These are phyloP conservation scores for Lepidothrix coronata DNA, from an alignment of 2,113 vertebrate species.

Conservation along the genomic window DNA sequence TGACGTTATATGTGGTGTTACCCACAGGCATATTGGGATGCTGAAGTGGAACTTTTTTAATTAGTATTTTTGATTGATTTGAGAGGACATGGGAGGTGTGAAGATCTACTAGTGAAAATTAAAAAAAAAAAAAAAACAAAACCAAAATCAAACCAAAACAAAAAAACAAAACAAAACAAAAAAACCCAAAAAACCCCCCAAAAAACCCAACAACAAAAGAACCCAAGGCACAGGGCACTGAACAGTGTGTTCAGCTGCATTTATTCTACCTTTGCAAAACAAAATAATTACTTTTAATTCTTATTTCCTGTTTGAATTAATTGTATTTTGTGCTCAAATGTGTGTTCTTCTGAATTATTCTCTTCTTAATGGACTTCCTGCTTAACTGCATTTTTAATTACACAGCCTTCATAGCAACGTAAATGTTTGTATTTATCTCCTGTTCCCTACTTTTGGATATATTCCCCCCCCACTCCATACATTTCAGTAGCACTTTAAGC, in stretches of 20 bases:
- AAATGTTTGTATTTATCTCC: neutral
- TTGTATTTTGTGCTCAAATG: neutral
- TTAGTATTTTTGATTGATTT: slow-evolving; percentile 43
- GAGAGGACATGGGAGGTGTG: neutral
- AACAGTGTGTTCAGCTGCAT: neutral
- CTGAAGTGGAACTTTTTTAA: slow-evolving; percentile 37
- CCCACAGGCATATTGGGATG: slow-evolving; percentile 18
- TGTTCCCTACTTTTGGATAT: neutral
- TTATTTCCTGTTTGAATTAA: slow-evolving; percentile 7
- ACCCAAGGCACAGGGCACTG: neutral
- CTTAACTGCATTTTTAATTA: neutral
- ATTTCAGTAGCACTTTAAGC: neutral
- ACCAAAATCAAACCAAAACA: neutral
- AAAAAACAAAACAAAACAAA: neutral
- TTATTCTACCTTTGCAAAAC: neutral
- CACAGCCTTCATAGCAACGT: neutral
- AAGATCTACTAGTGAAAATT: neutral
- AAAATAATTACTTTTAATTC: neutral
- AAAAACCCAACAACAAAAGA: neutral
- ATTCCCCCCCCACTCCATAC: neutral
- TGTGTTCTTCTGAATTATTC: neutral
- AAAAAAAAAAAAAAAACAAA: neutral
- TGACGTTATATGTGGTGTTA: slow-evolving; percentile 22
- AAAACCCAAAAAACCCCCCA: rapidly evolving
- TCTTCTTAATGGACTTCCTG: neutral